A percentile compares a stretch with the other conserved stretches of the same genome.
Evolutionary conservation across 2,888 invertebrate genomes (phyloP).

Genomic region (Mimumesa dahlbomi): DNA sequence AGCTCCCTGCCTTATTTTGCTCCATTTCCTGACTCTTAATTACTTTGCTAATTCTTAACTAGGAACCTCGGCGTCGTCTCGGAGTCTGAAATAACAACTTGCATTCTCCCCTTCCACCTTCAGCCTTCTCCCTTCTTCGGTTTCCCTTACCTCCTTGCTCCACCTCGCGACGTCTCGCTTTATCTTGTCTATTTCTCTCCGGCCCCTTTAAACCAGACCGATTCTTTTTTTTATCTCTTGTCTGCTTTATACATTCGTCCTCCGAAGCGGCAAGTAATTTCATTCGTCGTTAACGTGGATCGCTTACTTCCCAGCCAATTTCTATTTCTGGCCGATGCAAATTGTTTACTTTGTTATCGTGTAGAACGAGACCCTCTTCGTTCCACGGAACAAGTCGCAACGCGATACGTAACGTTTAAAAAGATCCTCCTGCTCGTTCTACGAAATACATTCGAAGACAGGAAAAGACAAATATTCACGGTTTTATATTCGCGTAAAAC

Average conservation of each 20-base stretch:
- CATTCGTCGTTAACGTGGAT: constrained; percentile 39
- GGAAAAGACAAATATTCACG: constrained; percentile 31
- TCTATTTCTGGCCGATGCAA: too few species aligned
- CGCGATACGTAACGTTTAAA: too few species aligned
- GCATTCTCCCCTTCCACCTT: constrained; percentile 38
- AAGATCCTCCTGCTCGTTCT: too few species aligned
- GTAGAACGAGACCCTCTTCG: too few species aligned
- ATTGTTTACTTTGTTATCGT: too few species aligned
- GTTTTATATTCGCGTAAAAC: constrained; percentile 14
- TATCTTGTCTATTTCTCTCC: constrained; percentile 43
- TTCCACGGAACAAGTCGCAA: too few species aligned
- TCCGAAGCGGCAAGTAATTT: constrained; percentile 54
- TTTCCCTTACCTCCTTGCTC: not conserved
- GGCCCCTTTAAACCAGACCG: constrained; percentile 56
- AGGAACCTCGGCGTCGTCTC: constrained; percentile 69
- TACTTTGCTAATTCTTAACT: constrained; percentile 78
- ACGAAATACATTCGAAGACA: not conserved
- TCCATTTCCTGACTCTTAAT: constrained; percentile 77
- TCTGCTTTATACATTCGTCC: constrained; percentile 21
- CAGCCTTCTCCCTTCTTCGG: not conserved
- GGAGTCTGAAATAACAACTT: constrained; percentile 74
- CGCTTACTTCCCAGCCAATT: constrained; percentile 46
- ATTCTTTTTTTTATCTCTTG: constrained; percentile 50
- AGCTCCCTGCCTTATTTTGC: constrained; percentile 73
- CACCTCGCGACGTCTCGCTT: constrained; percentile 29